These are phyloP conservation scores for Dermatemys mawii DNA, from an alignment of 2,113 vertebrate species.

Conservation along the genomic window DNA sequence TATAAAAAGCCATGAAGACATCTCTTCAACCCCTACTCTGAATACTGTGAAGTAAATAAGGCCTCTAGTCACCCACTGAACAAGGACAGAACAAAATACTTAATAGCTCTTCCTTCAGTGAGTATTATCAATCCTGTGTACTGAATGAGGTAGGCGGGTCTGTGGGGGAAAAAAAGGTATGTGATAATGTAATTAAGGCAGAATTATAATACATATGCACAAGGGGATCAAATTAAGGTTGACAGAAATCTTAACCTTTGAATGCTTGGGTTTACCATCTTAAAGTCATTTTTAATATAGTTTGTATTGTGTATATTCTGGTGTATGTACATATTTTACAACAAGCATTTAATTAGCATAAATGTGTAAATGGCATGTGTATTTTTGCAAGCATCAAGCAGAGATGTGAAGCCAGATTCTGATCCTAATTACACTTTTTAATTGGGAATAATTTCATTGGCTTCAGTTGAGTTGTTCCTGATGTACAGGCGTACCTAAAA, in stretches of 20 bases:
- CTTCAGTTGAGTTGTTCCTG: not conserved
- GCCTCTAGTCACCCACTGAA: not conserved
- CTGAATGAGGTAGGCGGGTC: too few species aligned
- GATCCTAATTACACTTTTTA: not conserved
- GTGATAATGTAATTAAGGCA: not conserved
- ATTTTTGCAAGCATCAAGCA: not conserved
- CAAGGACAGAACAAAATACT: not conserved
- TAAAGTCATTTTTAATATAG: not conserved
- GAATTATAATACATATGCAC: not conserved
- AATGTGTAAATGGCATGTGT: not conserved
- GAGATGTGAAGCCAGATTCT: not conserved
- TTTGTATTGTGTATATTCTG: not conserved
- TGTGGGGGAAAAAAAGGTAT: not conserved
- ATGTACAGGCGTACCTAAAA: not conserved
- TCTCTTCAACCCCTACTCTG: not conserved
- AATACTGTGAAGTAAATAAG: not conserved
- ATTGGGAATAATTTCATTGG: not conserved
- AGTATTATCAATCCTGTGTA: not conserved
- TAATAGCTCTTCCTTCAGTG: not conserved
- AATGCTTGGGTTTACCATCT: not conserved
- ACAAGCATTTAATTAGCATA: not conserved
- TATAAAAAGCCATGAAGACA: not conserved
- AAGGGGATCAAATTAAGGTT: not conserved
- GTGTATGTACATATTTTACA: not conserved
- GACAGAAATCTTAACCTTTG: not conserved